These are phyloP conservation scores for Lethenteron reissneri DNA, from an alignment of 2,113 vertebrate species.

Conservation along the genomic window DNA sequence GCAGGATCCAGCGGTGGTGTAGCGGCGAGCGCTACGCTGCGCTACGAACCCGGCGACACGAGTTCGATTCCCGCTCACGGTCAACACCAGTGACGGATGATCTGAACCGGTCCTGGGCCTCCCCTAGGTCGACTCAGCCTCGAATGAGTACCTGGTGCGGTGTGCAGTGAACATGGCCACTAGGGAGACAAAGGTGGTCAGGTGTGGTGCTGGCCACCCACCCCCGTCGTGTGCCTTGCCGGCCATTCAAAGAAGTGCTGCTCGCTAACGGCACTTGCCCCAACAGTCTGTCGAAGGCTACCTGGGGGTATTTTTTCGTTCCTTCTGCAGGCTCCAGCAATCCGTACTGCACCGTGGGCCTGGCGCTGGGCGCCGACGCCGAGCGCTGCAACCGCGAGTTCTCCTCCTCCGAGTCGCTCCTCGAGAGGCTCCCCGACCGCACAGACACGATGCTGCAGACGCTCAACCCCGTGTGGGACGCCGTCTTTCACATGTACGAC, in stretches of 20 bases:
- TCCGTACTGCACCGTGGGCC: constrained; percentile 1
- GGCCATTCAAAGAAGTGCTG: neutral
- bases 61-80: no score
- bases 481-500: constrained; percentile 2
- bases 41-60: no score
- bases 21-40: no score
- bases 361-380: neutral
- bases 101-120: no score
- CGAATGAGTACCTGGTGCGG: neutral
- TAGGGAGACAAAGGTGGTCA: neutral
- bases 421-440: neutral
- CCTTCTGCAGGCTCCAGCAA: neutral
- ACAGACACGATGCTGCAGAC: neutral
- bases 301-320: neutral
- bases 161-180: neutral
- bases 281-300: neutral
- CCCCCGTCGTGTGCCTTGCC: neutral
- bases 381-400: constrained; percentile 1
- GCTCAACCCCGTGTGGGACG: constrained; percentile 2
- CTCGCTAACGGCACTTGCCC: neutral
- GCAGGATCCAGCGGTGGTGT: no score
- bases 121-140: no score
- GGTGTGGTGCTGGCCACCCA: neutral
- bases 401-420: constrained; percentile 1
- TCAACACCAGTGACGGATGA: no score